Conservation (phyloP, 2,888 invertebrate genomes). For the Nemapogon koenigi region DNA sequence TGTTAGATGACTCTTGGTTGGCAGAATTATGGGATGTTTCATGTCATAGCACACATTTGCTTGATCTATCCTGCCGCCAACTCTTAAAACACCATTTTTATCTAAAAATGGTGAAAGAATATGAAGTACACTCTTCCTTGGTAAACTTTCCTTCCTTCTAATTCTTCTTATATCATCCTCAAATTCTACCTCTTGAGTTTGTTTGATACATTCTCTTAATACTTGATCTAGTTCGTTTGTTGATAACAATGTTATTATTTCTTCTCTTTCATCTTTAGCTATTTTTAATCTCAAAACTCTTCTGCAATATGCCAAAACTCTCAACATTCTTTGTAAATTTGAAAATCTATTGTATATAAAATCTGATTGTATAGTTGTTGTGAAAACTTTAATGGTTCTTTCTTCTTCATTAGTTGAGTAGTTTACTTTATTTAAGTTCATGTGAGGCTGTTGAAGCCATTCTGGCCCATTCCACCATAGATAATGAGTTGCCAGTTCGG, state of each 20-base stretch:
- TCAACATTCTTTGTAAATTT: background rate
- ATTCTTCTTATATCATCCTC: slow-evolving; percentile 1
- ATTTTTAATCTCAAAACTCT: background rate
- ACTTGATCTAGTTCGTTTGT: background rate
- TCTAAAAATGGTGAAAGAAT: slow-evolving; percentile 10
- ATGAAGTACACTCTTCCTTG: background rate
- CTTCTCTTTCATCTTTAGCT: background rate
- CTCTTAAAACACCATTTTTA: slow-evolving; percentile 10
- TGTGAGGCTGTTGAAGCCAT: background rate
- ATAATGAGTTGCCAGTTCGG: slow-evolving; percentile 10
- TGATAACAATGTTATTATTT: background rate
- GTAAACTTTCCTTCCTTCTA: background rate
- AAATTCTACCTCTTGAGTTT: background rate
- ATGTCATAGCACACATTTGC: slow-evolving; percentile 7
- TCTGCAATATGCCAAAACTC: slow-evolving; percentile 6
- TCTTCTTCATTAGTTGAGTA: background rate
- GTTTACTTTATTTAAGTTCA: background rate
- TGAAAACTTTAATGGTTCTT: background rate
- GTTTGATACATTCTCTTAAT: slow-evolving; percentile 1
- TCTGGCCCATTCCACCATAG: slow-evolving; percentile 17
- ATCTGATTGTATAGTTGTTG: background rate
- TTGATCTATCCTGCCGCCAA: slow-evolving; percentile 15
- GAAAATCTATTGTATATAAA: slow-evolving; percentile 9
- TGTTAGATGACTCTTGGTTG: slow-evolving; percentile 12
- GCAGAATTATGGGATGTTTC: slow-evolving; percentile 19